phyloP scores from a whole-genome alignment of 2,113 vertebrate species.

The Morphnarchus princeps region DNA sequence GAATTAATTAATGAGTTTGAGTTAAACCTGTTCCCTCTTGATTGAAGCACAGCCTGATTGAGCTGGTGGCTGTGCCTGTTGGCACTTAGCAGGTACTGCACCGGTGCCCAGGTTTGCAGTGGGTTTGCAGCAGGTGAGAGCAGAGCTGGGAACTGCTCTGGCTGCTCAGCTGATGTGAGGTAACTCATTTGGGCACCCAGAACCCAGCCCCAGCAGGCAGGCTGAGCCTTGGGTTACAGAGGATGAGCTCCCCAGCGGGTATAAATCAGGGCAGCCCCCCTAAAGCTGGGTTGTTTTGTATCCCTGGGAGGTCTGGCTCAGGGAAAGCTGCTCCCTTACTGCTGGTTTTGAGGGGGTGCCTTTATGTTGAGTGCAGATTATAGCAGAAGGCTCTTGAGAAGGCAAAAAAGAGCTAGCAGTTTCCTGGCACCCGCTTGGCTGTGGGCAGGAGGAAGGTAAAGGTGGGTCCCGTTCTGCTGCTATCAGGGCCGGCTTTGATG shows the following conservation, averaged over 20 bases:
- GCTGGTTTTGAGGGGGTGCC: neutral
- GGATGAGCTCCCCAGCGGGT: neutral
- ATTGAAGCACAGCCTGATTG: neutral
- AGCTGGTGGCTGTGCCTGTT: neutral
- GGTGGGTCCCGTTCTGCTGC: neutral
- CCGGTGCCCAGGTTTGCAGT: neutral
- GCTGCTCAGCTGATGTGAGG: neutral
- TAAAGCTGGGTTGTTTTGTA: neutral
- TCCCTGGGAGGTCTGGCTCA: neutral
- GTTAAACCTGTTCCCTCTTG: neutral
- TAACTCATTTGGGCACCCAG: neutral
- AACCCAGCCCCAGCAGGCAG: neutral
- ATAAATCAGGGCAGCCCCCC: neutral
- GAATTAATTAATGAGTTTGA: conserved; percentile 3
- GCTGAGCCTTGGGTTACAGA: neutral
- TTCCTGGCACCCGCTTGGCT: neutral
- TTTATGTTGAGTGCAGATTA: neutral
- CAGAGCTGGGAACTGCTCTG: neutral
- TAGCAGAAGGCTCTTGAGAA: neutral
- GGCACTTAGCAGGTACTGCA: neutral
- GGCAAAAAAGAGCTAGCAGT: neutral
- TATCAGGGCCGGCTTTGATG: neutral
- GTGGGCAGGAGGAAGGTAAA: neutral
- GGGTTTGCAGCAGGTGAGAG: neutral
- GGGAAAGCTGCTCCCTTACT: neutral